phyloP scores from a whole-genome alignment of 2,888 invertebrate genomes.

The Parnassius smintheus region DNA sequence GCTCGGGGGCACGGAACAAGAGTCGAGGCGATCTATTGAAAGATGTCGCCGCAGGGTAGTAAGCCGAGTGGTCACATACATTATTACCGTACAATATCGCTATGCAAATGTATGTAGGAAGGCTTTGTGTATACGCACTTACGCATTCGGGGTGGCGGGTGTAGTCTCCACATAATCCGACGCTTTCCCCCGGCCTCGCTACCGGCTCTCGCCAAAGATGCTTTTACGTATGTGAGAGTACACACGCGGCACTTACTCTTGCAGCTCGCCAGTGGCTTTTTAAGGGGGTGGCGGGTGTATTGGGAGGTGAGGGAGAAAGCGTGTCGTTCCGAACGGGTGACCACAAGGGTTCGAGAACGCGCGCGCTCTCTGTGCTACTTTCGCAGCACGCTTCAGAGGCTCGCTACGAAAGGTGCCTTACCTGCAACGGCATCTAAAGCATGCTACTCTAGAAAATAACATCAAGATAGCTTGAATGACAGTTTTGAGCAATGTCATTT shows the following conservation, averaged over 20 bases:
- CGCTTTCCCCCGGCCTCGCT: slow-evolving; percentile 48
- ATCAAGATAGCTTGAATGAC: too few relatives aligned
- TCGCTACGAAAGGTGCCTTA: background rate
- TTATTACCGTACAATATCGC: slow-evolving; percentile 80
- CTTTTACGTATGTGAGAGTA: slow-evolving; percentile 77
- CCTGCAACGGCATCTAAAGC: background rate
- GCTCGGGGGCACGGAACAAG: slow-evolving; percentile 41
- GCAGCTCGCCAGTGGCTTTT: slow-evolving; percentile 83
- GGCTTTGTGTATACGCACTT: slow-evolving; percentile 78
- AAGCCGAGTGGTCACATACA: slow-evolving; percentile 77
- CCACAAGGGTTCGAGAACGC: slow-evolving; percentile 66
- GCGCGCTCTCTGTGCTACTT: slow-evolving; percentile 33
- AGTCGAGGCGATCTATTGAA: slow-evolving; percentile 67
- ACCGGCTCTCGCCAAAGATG: slow-evolving; percentile 68
- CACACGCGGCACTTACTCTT: slow-evolving; percentile 82
- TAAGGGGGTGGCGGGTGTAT: slow-evolving; percentile 72
- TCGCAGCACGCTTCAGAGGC: slow-evolving; percentile 14
- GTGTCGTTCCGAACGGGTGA: slow-evolving; percentile 73
- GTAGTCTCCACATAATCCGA: slow-evolving; percentile 73
- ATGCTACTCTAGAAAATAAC: too few relatives aligned
- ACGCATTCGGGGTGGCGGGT: slow-evolving; percentile 72
- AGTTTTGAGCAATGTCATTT: too few relatives aligned
- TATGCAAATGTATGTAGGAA: slow-evolving; percentile 77
- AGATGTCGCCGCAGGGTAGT: slow-evolving; percentile 65
- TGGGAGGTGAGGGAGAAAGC: slow-evolving; percentile 46